Conservation (phyloP, 2,888 invertebrate genomes). For the Crocallis elinguaria region DNA sequence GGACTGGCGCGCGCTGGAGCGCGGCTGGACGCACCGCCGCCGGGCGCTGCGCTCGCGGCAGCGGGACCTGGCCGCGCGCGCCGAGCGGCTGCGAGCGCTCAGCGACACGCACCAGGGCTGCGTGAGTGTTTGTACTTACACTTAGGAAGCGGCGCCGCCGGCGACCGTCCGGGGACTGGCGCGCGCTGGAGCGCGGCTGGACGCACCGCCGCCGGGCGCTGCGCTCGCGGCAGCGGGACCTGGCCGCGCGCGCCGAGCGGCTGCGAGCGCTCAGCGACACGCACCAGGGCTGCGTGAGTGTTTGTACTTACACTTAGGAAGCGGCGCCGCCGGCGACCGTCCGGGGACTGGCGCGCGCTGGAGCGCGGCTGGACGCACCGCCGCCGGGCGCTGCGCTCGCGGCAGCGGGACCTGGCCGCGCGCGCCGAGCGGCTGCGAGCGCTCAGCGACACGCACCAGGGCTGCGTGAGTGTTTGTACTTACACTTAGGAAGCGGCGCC, state of each 20-base stretch:
- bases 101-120: slow-evolving; percentile 79
- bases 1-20: slow-evolving; percentile 85
- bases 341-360: slow-evolving; percentile 83
- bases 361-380: slow-evolving; percentile 86
- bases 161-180: slow-evolving; percentile 80
- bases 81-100: slow-evolving; percentile 74
- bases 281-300: slow-evolving; percentile 78
- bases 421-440: slow-evolving; percentile 73
- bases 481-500: too few species aligned
- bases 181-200: slow-evolving; percentile 86
- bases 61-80: slow-evolving; percentile 79
- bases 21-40: slow-evolving; percentile 85
- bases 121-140: slow-evolving; percentile 75
- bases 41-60: slow-evolving; percentile 85
- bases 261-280: slow-evolving; percentile 78
- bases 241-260: slow-evolving; percentile 74
- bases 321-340: neutral
- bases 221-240: slow-evolving; percentile 83
- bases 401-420: slow-evolving; percentile 83
- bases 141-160: slow-evolving; percentile 88
- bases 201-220: slow-evolving; percentile 84
- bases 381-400: slow-evolving; percentile 84
- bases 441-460: slow-evolving; percentile 77
- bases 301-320: too few species aligned
- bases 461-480: slow-evolving; percentile 70